Conservation (phyloP, 2,797 vertebrate species). For the Rallus crepitans region DNA sequence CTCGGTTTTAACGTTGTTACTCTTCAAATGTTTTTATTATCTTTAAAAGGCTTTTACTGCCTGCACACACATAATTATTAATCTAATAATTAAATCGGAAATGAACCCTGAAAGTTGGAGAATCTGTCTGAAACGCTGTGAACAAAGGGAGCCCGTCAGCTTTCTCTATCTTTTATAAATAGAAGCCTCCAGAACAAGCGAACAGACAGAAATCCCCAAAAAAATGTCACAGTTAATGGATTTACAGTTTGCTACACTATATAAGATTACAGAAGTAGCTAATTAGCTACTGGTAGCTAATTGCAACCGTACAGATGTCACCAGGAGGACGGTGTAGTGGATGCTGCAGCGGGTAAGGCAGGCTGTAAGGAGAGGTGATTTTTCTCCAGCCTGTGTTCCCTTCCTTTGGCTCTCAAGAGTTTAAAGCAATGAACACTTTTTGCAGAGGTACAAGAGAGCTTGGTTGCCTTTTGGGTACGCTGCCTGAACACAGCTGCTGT, state of each 20-base stretch:
- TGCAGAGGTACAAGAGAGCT: background rate
- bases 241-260: background rate
- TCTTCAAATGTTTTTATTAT: constrained; percentile 6
- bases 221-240: background rate
- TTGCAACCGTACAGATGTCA: background rate
- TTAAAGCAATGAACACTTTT: background rate
- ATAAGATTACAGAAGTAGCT: background rate
- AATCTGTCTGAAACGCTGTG: background rate
- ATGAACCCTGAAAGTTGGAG: constrained; percentile 35
- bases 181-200: background rate
- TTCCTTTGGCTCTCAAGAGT: background rate
- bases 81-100: background rate
- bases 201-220: background rate
- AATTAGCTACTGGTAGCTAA: background rate
- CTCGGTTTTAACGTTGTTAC: background rate
- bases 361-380: background rate
- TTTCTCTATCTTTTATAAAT: background rate
- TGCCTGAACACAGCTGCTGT: background rate
- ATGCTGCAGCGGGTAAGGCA: background rate
- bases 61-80: background rate
- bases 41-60: background rate
- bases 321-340: background rate
- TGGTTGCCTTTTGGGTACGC: background rate
- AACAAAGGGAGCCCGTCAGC: background rate
- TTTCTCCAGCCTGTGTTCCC: background rate